phyloP scores from a whole-genome alignment of 2,797 vertebrate species.

The Epinephelus awoara region DNA sequence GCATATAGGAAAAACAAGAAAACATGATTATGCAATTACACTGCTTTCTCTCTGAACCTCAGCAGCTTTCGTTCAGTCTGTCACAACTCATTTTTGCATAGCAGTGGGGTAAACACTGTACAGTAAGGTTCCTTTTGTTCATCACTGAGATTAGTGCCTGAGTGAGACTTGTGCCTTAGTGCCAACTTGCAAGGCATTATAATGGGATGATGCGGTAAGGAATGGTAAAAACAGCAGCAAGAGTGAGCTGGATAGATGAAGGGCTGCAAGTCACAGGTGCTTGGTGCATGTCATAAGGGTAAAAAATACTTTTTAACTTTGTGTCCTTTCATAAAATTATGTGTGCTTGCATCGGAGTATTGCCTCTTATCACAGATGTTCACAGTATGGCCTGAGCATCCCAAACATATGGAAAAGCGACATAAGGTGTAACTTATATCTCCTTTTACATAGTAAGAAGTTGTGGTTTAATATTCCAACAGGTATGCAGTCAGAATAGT shows the following conservation, averaged over 20 bases:
- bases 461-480: no score
- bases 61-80: not conserved
- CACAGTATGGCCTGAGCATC: no score
- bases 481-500: no score
- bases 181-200: not conserved
- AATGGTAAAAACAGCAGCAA: not conserved
- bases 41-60: not conserved
- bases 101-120: not conserved
- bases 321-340: no score
- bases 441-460: no score
- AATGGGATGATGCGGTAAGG: not conserved
- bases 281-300: not conserved
- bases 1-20: not conserved
- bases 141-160: not conserved
- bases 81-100: not conserved
- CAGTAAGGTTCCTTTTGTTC: not conserved
- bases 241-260: not conserved
- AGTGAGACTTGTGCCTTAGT: not conserved
- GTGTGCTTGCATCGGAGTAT: no score
- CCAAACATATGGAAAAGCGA: no score
- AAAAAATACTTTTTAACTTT: not conserved
- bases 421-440: no score
- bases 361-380: no score
- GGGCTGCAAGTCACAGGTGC: not conserved
- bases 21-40: not conserved